These are phyloP conservation scores for Phrynocephalus versicolor DNA, from an alignment of 2,113 vertebrate species.

Conservation along the genomic window DNA sequence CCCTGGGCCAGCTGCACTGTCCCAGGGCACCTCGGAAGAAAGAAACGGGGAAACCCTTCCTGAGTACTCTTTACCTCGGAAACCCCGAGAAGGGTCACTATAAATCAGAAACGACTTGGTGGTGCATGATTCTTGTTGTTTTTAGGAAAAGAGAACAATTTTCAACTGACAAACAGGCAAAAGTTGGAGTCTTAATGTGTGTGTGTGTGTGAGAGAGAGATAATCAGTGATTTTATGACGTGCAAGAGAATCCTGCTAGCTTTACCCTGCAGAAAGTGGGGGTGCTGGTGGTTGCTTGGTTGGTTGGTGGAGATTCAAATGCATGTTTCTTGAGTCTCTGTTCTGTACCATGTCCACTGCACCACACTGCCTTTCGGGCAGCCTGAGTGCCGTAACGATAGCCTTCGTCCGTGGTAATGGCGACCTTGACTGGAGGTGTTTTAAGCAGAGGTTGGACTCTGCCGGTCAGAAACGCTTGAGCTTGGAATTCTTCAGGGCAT, in stretches of 20 bases:
- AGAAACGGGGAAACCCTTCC: neutral
- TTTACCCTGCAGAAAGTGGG: neutral
- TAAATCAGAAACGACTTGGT: neutral
- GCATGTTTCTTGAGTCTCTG: too few relatives aligned
- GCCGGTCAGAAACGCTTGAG: too few relatives aligned
- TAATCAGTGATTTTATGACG: neutral
- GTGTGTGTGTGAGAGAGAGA: neutral
- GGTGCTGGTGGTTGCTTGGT: too few relatives aligned
- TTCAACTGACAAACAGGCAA: conserved; percentile 5
- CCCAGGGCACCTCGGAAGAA: too few relatives aligned
- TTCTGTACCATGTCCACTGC: too few relatives aligned
- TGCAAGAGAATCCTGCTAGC: neutral
- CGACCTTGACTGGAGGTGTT: too few relatives aligned
- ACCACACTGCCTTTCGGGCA: too few relatives aligned
- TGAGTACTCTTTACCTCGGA: conserved; percentile 8
- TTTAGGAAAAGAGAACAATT: neutral
- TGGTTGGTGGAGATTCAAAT: neutral
- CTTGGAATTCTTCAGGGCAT: too few relatives aligned
- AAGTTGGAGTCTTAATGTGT: conserved; percentile 4
- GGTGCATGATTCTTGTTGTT: neutral
- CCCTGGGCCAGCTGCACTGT: too few relatives aligned
- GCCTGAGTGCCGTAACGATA: too few relatives aligned
- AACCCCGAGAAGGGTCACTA: neutral
- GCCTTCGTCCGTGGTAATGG: too few relatives aligned
- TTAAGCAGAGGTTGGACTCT: too few relatives aligned